phyloP scores from a whole-genome alignment of 2,113 vertebrate genomes.

The Apaloderma vittatum region DNA sequence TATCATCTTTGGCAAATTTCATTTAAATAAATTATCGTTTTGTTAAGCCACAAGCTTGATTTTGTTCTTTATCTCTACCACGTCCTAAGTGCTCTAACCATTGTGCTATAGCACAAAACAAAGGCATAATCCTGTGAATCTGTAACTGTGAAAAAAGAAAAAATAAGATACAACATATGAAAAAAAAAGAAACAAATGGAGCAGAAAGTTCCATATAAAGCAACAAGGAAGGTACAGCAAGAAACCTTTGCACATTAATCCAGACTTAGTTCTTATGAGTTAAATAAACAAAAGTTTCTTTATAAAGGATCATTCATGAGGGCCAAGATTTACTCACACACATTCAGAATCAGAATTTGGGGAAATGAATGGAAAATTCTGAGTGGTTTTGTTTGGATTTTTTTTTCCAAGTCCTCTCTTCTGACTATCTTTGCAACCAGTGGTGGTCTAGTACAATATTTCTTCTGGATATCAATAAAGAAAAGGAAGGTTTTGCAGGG shows the following conservation, averaged over 20 bases:
- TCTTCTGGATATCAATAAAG: neutral
- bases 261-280: neutral
- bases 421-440: neutral
- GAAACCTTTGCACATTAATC: neutral
- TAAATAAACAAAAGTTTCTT: neutral
- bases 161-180: neutral
- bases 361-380: neutral
- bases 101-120: neutral
- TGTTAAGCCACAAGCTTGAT: neutral
- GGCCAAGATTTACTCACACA: neutral
- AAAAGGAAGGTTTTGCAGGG: neutral
- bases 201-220: neutral
- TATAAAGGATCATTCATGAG: neutral
- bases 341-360: neutral
- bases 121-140: neutral
- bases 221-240: neutral
- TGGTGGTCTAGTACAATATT: neutral
- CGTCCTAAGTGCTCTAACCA: neutral
- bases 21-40: neutral
- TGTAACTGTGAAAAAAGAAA: neutral
- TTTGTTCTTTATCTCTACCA: neutral
- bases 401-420: accelerated
- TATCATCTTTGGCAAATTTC: neutral
- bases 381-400: neutral
- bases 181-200: neutral